phyloP scores from a whole-genome alignment of 64 coral and sea anemone species.

The Montipora cactus region DNA sequence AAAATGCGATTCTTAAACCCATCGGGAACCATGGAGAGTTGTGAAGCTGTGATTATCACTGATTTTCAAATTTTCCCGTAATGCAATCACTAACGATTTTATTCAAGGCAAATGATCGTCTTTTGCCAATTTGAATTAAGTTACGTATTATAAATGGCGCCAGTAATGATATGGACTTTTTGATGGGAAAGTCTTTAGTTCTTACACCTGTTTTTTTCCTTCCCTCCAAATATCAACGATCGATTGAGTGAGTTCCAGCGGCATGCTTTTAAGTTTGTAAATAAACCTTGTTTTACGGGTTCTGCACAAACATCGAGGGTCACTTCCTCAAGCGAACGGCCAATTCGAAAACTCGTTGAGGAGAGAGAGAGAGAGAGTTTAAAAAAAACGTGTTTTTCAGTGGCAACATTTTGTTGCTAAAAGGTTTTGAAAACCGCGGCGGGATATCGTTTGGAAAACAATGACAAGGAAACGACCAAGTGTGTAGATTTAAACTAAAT shows the following conservation, averaged over 20 bases:
- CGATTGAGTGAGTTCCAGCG: conserved; percentile 12
- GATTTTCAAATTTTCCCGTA: conserved; percentile 2
- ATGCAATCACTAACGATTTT: conserved; percentile 28
- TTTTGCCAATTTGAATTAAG: conserved; percentile 32
- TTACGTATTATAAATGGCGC: conserved; percentile 25
- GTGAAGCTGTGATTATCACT: background rate
- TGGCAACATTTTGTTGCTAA: conserved; percentile 18
- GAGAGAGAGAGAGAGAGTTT: no score
- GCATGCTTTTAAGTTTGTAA: conserved; percentile 35
- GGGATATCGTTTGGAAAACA: conserved; percentile 37
- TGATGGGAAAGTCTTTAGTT: conserved; percentile 11
- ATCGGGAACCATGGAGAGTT: conserved; percentile 9
- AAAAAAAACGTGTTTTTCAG: conserved; percentile 1
- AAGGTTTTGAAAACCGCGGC: background rate
- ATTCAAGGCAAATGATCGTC: conserved; percentile 13
- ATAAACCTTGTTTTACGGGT: background rate
- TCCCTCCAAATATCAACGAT: conserved; percentile 12
- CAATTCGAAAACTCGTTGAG: background rate
- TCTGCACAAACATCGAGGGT: background rate
- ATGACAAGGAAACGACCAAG: conserved; percentile 35
- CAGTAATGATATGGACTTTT: conserved; percentile 1
- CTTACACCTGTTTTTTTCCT: conserved; percentile 30
- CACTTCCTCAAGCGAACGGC: background rate
- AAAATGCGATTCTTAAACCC: conserved; percentile 40
- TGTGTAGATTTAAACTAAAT: conserved; percentile 39